Evolutionary conservation across 2,888 invertebrate species (phyloP).

Genomic region (Catocala fraxini): DNA sequence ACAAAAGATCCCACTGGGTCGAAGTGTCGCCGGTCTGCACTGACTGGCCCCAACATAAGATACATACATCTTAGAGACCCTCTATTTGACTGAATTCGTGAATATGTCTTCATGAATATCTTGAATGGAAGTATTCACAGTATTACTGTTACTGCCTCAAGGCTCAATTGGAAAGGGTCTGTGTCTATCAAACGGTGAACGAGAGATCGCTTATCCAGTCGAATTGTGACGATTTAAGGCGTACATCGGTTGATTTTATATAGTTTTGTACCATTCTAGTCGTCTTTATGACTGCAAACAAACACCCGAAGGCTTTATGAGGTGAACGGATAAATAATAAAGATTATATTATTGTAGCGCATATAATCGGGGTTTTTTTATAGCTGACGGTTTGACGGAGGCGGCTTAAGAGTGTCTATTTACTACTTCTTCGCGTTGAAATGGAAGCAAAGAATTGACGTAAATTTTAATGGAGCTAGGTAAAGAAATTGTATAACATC

Average conservation of each 20-base stretch:
- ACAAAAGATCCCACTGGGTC: too few relatives aligned
- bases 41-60: too few relatives aligned
- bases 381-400: background rate
- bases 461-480: too few relatives aligned
- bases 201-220: conserved; percentile 29
- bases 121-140: conserved; percentile 19
- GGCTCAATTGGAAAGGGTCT: conserved; percentile 15
- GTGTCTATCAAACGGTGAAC: conserved; percentile 29
- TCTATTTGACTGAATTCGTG: background rate
- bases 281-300: conserved; percentile 21
- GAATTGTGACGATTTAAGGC: conserved; percentile 29
- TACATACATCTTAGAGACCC: too few relatives aligned
- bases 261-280: conserved; percentile 20
- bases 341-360: background rate
- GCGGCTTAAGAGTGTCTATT: too few relatives aligned
- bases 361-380: background rate
- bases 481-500: too few relatives aligned
- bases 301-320: background rate
- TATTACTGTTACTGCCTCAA: conserved; percentile 18
- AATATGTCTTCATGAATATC: conserved; percentile 3
- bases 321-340: background rate
- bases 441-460: too few relatives aligned
- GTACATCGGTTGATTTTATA: conserved; percentile 26
- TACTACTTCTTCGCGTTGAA: too few relatives aligned
- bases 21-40: too few relatives aligned